These are phyloP conservation scores for Diachasma alloeum DNA, from an alignment of 1,140 invertebrate species.

Conservation along the genomic window DNA sequence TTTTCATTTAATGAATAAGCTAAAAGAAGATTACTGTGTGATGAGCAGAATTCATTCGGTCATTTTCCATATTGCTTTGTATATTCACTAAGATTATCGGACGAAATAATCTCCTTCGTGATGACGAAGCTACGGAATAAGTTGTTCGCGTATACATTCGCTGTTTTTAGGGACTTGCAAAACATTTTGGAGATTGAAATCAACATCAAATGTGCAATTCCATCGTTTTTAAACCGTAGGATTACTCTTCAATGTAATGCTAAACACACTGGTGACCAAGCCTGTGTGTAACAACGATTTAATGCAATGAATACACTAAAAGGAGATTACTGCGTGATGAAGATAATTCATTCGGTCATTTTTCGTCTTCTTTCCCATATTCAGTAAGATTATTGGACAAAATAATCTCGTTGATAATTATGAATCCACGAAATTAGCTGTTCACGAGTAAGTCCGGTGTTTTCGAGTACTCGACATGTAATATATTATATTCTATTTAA, in stretches of 20 bases:
- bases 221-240: background rate
- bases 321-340: too few species aligned
- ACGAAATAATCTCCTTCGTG: background rate
- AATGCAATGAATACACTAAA: too few species aligned
- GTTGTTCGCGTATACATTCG: background rate
- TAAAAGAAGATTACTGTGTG: background rate
- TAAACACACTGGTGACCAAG: background rate
- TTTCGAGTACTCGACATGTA: too few species aligned
- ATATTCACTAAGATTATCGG: background rate
- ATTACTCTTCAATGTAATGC: background rate
- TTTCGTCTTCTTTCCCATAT: too few species aligned
- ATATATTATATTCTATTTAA: too few species aligned
- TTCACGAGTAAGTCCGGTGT: too few species aligned
- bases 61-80: background rate
- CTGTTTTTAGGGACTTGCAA: background rate
- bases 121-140: background rate
- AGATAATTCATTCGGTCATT: too few species aligned
- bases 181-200: background rate
- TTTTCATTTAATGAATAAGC: background rate
- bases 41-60: background rate
- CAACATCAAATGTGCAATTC: background rate
- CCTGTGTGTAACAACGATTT: too few species aligned
- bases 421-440: too few species aligned
- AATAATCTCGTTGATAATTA: too few species aligned
- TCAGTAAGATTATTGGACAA: too few species aligned